A percentile compares a stretch with the other conserved stretches of the same genome.
phyloP scores from a whole-genome alignment of 2,888 invertebrate species.

The Drosophila mimetica region DNA sequence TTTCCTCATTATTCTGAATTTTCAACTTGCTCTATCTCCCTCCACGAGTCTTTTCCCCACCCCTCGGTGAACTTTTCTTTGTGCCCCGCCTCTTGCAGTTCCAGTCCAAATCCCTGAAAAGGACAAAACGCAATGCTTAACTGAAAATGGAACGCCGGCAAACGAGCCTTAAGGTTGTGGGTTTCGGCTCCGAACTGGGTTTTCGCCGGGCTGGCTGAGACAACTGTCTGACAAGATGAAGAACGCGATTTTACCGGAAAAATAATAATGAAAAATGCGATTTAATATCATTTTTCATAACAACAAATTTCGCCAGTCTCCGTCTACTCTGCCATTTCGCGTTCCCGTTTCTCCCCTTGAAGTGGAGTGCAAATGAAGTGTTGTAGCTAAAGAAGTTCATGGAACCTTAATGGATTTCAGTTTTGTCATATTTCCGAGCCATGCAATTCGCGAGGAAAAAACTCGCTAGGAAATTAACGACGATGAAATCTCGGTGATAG shows the following conservation, averaged over 20 bases:
- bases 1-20: slow-evolving; percentile 79
- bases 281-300: slow-evolving; percentile 66
- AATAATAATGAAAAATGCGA: slow-evolving; percentile 65
- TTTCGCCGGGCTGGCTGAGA: slow-evolving; percentile 21
- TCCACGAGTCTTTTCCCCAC: not conserved
- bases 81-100: slow-evolving; percentile 42
- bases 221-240: slow-evolving; percentile 54
- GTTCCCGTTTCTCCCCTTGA: slow-evolving; percentile 19
- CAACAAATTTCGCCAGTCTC: slow-evolving; percentile 54
- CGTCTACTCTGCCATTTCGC: slow-evolving; percentile 26
- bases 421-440: slow-evolving; percentile 13
- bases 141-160: slow-evolving; percentile 42
- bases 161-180: slow-evolving; percentile 38
- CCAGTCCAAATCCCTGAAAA: slow-evolving; percentile 50
- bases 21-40: slow-evolving; percentile 42
- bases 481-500: slow-evolving; percentile 5
- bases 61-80: slow-evolving; percentile 19
- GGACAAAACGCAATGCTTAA: slow-evolving; percentile 38
- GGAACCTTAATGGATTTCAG: slow-evolving; percentile 31
- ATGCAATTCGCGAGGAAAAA: not conserved
- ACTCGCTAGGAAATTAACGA: not conserved
- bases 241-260: slow-evolving; percentile 43
- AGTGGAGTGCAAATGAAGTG: slow-evolving; percentile 44
- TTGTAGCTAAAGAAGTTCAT: slow-evolving; percentile 15
- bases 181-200: slow-evolving; percentile 7